Evolutionary conservation across 2,888 invertebrate genomes (phyloP), one percentile per base, ranked within the genome.

Genomic region (Cephalotes varians): DNA sequence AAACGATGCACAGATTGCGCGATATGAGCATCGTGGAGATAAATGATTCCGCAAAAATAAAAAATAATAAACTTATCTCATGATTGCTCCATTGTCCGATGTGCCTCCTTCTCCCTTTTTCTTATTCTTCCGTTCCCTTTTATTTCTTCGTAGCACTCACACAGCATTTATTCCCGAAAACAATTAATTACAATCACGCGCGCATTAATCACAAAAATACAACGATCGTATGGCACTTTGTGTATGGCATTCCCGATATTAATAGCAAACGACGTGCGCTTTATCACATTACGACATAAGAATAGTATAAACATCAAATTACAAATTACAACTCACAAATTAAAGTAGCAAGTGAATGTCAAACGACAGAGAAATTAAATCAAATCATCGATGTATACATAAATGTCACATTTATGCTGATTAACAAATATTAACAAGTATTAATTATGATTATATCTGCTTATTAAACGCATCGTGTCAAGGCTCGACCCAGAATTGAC

Each of bases 251-350:
- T 65, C 4, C 18, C 44, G 12, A 65, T 6, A 40, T 64, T 65
- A 44, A 65, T 65, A 18, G 15, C 18, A 65, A 65, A 65, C 44
- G 44, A 65, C 4, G 9, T 65, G 64, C 18, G 64, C 64, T 65
- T 37, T 44, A 65, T 44, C 1, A 64, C 28, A 18, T 64, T 44
- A 40, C 2, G 7, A 9, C 28, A 56, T 15, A 44, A 18, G 31
- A 62, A 62, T 21, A 64, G 7, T 64, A 18, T 28, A 12, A 44
- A 40, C 25, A 44, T 25, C 6, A 64, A 62, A 12, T 7, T 15
- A 40, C 37, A 4, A 62, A 0, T 9, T 4, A 9, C 12, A 15
- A 18, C 15, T 60, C 3, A 21, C 7, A 44, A 65, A 65, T 65
- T 65, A 44, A 15, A 62, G 15, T 37, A 47, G 15, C 40, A 40